Evolutionary conservation across 2,113 vertebrate species (phyloP).

Genomic region (Zapornia atra): DNA sequence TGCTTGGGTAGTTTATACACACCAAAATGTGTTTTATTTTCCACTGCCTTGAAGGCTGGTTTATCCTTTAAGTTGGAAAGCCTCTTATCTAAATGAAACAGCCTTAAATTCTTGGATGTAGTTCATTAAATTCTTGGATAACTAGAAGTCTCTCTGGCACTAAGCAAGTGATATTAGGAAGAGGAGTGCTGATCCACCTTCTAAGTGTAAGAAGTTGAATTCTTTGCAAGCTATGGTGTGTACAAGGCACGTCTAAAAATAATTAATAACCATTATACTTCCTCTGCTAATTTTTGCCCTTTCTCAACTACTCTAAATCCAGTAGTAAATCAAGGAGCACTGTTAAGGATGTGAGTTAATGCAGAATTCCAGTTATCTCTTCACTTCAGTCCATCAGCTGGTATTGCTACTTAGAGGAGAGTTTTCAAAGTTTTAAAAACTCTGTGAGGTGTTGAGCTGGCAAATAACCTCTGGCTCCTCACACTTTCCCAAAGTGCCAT

Average conservation of each 20-base stretch:
- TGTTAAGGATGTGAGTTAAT: not conserved
- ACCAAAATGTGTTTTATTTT: slow-evolving; percentile 1
- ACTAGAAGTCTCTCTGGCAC: slow-evolving; percentile 43
- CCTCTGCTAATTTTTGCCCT: not conserved
- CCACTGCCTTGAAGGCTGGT: slow-evolving; percentile 16
- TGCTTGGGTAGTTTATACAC: not conserved
- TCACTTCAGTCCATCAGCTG: not conserved
- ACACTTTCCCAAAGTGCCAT: not conserved
- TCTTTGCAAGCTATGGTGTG: not conserved
- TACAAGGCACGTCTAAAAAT: not conserved
- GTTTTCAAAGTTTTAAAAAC: not conserved
- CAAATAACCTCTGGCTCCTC: not conserved
- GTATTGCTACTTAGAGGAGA: not conserved
- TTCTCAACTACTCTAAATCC: not conserved
- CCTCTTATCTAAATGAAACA: slow-evolving; percentile 48
- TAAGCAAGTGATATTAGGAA: slow-evolving; percentile 16
- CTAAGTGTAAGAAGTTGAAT: not conserved
- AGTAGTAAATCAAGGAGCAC: not conserved
- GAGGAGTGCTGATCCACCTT: not conserved
- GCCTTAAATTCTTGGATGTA: slow-evolving; percentile 41
- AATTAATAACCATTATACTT: not conserved
- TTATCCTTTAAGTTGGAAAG: not conserved
- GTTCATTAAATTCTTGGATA: slow-evolving; percentile 55
- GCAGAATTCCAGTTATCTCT: not conserved
- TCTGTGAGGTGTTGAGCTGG: rapidly evolving